phyloP scores from a whole-genome alignment of 2,888 invertebrate species.

The Tholera decimalis region DNA sequence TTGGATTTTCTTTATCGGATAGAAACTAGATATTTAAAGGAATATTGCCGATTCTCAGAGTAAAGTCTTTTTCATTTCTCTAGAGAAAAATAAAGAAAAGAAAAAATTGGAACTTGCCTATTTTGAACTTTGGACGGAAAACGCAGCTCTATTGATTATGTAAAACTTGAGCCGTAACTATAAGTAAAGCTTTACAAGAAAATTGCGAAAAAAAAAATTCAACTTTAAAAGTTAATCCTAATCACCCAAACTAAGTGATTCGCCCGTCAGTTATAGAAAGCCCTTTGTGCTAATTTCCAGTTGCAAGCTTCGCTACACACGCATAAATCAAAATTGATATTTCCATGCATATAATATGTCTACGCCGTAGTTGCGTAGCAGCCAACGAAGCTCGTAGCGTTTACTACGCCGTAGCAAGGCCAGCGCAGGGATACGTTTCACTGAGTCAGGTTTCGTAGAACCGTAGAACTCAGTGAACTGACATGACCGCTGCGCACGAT shows the following conservation, averaged over 20 bases:
- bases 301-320: conserved; percentile 21
- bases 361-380: conserved; percentile 66
- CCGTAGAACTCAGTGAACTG: conserved; percentile 49
- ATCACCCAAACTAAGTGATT: neutral
- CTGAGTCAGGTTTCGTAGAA: conserved; percentile 41
- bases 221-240: neutral
- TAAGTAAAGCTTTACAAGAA: no score
- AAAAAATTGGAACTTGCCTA: no score
- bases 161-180: no score
- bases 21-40: neutral
- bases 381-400: conserved; percentile 70
- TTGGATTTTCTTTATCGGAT: neutral
- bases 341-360: conserved; percentile 26
- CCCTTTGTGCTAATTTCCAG: conserved; percentile 28
- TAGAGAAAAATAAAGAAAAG: no score
- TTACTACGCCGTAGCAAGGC: conserved; percentile 68
- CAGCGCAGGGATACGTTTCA: conserved; percentile 53
- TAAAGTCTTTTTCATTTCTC: neutral
- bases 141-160: no score
- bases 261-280: neutral
- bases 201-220: neutral
- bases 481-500: conserved; percentile 25
- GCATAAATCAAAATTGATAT: conserved; percentile 47
- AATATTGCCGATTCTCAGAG: no score
- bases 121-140: no score